These are phyloP conservation scores for Loripinus fragilis DNA, from an alignment of 2,888 invertebrate genomes.

Conservation along the genomic window DNA sequence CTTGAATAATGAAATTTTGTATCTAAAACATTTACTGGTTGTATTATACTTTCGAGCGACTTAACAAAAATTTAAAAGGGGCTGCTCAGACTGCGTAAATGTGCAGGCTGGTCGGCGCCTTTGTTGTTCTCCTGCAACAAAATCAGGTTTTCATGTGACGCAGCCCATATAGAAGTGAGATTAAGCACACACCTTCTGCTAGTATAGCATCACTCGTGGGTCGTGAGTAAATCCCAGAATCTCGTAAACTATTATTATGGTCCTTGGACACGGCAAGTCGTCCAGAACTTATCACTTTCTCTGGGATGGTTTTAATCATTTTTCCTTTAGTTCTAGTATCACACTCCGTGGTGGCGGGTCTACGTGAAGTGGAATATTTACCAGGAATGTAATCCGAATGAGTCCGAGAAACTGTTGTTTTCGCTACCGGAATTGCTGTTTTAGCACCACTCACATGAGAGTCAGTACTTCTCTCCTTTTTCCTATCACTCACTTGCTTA, in stretches of 20 bases:
- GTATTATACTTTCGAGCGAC: too few relatives aligned
- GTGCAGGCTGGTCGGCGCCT: too few relatives aligned
- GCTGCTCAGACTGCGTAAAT: too few relatives aligned
- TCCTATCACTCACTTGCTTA: conserved; percentile 37
- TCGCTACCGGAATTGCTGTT: conserved; percentile 65
- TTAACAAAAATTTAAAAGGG: too few relatives aligned
- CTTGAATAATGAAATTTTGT: too few relatives aligned
- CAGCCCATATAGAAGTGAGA: too few relatives aligned
- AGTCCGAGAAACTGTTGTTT: conserved; percentile 62
- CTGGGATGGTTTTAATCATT: conserved; percentile 51
- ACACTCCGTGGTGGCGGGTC: conserved; percentile 57
- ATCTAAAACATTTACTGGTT: too few relatives aligned
- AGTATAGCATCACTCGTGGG: conserved; percentile 74
- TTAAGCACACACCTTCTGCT: conserved; percentile 62
- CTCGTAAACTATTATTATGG: conserved; percentile 61
- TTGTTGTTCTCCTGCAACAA: too few relatives aligned
- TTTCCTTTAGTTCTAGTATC: conserved; percentile 49
- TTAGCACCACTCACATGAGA: conserved; percentile 53
- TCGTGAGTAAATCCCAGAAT: conserved; percentile 73
- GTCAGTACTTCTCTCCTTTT: conserved; percentile 49
- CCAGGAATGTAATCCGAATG: conserved; percentile 69
- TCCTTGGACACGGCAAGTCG: conserved; percentile 45
- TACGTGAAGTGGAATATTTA: conserved; percentile 59
- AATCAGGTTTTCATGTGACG: too few relatives aligned
- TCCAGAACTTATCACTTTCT: conserved; percentile 48